Evolutionary conservation across 2,113 vertebrate genomes (phyloP).

Genomic region (Microcebus murinus): DNA sequence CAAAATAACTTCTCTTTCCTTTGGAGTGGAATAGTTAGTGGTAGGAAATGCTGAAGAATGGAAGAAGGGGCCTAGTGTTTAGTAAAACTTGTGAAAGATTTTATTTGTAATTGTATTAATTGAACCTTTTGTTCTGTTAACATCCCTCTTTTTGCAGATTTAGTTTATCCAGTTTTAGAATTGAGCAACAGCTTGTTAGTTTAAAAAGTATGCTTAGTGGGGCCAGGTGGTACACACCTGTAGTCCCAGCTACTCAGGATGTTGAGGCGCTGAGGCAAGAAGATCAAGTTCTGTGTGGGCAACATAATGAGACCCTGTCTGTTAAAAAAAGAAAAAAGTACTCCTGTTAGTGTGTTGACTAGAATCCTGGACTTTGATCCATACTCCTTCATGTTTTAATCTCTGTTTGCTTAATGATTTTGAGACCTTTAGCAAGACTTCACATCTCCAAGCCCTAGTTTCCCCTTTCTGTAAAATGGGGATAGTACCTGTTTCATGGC

Average conservation of each 20-base stretch:
- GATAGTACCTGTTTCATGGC: background rate
- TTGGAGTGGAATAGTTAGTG: background rate
- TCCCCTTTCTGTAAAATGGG: background rate
- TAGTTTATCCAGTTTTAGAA: background rate
- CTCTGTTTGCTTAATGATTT: slow-evolving; percentile 50
- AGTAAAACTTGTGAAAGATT: background rate
- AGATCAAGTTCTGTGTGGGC: background rate
- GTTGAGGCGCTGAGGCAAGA: background rate
- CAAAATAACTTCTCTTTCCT: slow-evolving; percentile 5
- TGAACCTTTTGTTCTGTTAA: slow-evolving; percentile 31
- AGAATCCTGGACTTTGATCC: slow-evolving; percentile 23
- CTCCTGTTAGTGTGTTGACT: background rate
- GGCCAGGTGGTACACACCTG: background rate
- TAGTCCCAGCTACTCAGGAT: background rate
- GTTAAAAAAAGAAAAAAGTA: background rate
- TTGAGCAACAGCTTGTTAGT: background rate
- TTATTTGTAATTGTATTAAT: slow-evolving; percentile 20
- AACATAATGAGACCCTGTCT: background rate
- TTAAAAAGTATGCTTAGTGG: background rate
- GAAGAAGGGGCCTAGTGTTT: background rate
- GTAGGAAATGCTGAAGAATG: slow-evolving; percentile 21
- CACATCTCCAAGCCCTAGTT: background rate
- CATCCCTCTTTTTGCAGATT: background rate
- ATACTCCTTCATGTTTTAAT: slow-evolving; percentile 15
- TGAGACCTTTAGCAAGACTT: background rate